phyloP scores from a whole-genome alignment of 2,797 vertebrate genomes.

The Malurus splendens region DNA sequence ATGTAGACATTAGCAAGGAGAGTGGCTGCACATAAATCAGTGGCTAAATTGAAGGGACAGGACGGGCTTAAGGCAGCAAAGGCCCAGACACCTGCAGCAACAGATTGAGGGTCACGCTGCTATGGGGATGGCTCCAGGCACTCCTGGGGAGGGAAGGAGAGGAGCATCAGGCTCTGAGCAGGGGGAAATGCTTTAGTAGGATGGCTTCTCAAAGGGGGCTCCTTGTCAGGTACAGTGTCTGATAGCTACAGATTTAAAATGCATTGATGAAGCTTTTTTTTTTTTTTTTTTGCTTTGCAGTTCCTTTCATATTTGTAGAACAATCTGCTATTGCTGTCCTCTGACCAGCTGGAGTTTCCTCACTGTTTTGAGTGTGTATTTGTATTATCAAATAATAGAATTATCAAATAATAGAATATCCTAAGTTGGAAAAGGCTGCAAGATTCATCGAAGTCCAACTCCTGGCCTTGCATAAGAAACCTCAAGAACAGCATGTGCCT shows the following conservation, averaged over 20 bases:
- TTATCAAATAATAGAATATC: background rate
- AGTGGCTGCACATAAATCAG: background rate
- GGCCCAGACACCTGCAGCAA: background rate
- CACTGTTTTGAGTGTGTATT: background rate
- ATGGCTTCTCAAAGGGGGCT: background rate
- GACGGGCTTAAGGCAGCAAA: background rate
- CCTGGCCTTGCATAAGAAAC: background rate
- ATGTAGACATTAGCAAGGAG: fast-evolving
- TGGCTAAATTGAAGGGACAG: background rate
- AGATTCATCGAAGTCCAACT: background rate
- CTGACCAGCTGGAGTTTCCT: background rate
- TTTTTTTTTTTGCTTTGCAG: background rate
- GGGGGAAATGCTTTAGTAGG: background rate
- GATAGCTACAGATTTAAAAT: background rate
- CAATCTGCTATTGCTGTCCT: background rate
- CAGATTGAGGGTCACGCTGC: fast-evolving
- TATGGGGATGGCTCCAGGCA: background rate
- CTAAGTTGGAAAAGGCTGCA: background rate
- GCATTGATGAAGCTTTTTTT: background rate
- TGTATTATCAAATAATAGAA: background rate
- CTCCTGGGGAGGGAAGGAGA: background rate
- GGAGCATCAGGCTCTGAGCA: background rate
- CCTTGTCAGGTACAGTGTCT: background rate
- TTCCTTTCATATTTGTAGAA: background rate
- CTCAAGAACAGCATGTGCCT: background rate